These are phyloP conservation scores for Acanthopleura granulata DNA, from an alignment of 2,888 invertebrate genomes.

Conservation along the genomic window DNA sequence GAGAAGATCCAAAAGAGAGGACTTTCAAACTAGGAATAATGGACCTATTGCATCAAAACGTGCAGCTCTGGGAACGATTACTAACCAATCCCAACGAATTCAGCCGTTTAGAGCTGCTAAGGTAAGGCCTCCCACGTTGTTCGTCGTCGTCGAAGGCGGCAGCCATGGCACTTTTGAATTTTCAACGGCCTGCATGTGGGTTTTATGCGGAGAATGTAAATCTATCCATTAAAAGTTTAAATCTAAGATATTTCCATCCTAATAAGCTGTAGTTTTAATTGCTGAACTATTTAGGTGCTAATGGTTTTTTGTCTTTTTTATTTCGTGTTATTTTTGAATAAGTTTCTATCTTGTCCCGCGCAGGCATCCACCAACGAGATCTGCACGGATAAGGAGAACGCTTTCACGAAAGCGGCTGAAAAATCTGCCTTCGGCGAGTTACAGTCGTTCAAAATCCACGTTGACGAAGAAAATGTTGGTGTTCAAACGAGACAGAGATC, in stretches of 20 bases:
- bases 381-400: not conserved
- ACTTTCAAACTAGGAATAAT: conserved; percentile 31
- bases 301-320: too few species aligned
- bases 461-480: conserved; percentile 24
- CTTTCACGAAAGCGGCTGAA: not conserved
- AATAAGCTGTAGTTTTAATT: too few species aligned
- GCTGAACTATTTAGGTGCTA: too few species aligned
- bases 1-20: conserved; percentile 14
- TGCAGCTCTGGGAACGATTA: conserved; percentile 62
- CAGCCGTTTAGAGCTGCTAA: conserved; percentile 64
- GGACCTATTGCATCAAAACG: conserved; percentile 44
- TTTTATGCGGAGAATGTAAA: too few species aligned
- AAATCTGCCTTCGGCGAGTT: not conserved
- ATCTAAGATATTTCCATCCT: too few species aligned
- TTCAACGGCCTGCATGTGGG: not conserved
- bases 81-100: conserved; percentile 54
- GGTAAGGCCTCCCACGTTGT: conserved; percentile 32
- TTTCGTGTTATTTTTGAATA: too few species aligned
- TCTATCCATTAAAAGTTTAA: too few species aligned
- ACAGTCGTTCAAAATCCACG: conserved; percentile 26
- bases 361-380: not conserved
- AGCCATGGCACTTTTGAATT: conserved; percentile 45
- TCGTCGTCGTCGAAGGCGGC: conserved; percentile 24
- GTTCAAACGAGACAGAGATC: conserved; percentile 7
- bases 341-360: not conserved